Evolutionary conservation across 2,113 vertebrate species (phyloP).

Genomic region (Asarcornis scutulata): DNA sequence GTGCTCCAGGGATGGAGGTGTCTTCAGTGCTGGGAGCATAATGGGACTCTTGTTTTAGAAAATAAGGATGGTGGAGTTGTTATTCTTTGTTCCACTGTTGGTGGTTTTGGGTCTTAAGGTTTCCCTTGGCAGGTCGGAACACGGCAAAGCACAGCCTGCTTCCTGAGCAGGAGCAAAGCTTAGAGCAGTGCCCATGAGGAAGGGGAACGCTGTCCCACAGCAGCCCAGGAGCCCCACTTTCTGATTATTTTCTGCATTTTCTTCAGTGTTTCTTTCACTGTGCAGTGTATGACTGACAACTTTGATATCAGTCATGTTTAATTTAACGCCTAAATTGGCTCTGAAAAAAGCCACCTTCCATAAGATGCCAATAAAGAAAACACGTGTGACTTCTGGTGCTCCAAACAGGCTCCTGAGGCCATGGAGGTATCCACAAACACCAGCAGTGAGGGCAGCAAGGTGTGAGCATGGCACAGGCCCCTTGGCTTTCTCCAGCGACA

Average conservation of each 20-base stretch:
- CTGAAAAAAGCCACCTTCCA: neutral
- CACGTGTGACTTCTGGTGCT: neutral
- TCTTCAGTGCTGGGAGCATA: accelerated
- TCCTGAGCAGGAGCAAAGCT: accelerated
- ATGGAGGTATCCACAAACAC: neutral
- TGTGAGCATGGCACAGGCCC: no score
- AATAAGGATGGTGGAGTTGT: neutral
- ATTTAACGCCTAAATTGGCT: neutral
- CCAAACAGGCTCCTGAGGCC: neutral
- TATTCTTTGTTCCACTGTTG: accelerated
- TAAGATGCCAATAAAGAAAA: neutral
- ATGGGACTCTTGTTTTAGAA: neutral
- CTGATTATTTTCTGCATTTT: neutral
- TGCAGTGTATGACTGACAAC: neutral
- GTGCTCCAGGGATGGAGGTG: neutral
- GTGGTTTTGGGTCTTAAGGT: neutral
- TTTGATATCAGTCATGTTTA: neutral
- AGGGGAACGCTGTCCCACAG: neutral
- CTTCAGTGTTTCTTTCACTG: neutral
- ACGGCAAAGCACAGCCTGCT: neutral
- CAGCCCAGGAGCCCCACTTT: neutral
- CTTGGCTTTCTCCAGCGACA: neutral
- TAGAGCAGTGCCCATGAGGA: neutral
- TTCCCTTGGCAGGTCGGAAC: neutral
- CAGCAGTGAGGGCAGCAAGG: neutral